These are phyloP conservation scores for Lycocorax pyrrhopterus DNA, from an alignment of 2,113 vertebrate genomes.

Conservation along the genomic window DNA sequence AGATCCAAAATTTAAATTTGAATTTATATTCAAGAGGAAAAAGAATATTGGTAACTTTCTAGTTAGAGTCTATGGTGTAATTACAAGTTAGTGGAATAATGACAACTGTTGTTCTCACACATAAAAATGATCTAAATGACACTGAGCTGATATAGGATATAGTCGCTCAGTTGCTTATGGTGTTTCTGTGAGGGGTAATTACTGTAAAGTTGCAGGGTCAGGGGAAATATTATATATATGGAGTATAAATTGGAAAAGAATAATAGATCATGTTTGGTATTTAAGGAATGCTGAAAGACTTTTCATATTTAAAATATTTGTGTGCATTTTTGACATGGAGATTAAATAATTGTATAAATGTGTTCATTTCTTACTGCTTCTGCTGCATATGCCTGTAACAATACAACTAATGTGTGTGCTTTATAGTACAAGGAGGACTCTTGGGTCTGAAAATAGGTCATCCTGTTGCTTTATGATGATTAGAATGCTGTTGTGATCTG, in stretches of 20 bases:
- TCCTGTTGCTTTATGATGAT: background rate
- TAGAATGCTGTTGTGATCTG: conserved; percentile 58
- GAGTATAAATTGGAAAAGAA: background rate
- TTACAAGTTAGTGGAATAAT: background rate
- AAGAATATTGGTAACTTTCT: background rate
- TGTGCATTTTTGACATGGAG: background rate
- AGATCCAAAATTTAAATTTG: background rate
- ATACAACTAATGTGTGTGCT: background rate
- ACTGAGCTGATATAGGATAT: background rate
- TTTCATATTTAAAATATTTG: background rate
- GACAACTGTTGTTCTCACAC: background rate
- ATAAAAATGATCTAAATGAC: background rate
- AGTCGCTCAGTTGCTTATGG: background rate
- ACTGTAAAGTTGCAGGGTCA: background rate
- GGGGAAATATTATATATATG: background rate
- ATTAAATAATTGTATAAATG: background rate
- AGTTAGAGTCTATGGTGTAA: background rate
- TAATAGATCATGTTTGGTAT: background rate
- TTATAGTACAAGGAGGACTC: background rate
- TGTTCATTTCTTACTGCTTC: conserved; percentile 4
- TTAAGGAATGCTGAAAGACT: background rate
- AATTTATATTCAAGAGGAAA: background rate
- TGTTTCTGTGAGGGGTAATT: background rate
- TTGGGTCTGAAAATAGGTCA: background rate
- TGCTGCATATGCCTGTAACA: background rate